Conservation (phyloP, 2,113 vertebrate species). For the Dasypus novemcinctus region DNA sequence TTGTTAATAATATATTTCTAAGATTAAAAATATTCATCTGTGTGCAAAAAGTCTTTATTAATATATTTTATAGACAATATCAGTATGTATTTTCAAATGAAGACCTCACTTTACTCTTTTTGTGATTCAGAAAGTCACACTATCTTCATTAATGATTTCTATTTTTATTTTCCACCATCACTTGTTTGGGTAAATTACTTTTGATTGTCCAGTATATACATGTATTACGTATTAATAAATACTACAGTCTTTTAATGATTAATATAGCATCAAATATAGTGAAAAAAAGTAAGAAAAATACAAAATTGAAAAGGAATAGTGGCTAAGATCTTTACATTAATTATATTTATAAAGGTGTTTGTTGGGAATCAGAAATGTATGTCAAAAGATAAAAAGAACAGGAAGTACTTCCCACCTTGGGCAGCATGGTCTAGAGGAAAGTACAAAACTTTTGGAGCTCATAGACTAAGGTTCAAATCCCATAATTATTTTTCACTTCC, state of each 20-base stretch:
- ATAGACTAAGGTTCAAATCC: background rate
- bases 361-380: background rate
- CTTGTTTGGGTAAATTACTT: background rate
- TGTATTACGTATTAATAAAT: background rate
- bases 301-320: background rate
- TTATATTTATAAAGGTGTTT: background rate
- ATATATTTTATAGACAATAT: slow-evolving; percentile 7
- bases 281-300: background rate
- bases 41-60: background rate
- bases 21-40: background rate
- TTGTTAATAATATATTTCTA: background rate
- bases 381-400: background rate
- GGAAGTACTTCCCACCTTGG: background rate
- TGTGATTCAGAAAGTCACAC: background rate
- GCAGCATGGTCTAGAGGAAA: background rate
- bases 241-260: background rate
- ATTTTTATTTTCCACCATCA: background rate
- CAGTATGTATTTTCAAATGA: background rate
- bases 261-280: background rate
- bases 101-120: background rate
- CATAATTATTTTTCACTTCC: background rate
- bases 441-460: fast-evolving
- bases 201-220: background rate
- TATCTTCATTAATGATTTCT: background rate
- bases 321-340: background rate